Conservation (phyloP, 23 tunicate genomes). For the Ascidia mentula region DNA sequence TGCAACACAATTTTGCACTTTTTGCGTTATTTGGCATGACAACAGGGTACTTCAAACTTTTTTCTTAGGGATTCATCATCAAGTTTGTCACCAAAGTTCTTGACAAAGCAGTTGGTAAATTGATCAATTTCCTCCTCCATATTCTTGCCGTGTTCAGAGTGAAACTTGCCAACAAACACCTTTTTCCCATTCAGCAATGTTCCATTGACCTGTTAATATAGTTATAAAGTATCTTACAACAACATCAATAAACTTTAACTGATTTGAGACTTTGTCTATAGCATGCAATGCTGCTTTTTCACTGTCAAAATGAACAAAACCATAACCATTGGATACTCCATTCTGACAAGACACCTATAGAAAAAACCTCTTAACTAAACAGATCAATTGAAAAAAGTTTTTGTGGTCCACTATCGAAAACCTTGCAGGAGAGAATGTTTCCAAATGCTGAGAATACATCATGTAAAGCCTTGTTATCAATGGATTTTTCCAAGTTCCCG, state of each 20-base stretch:
- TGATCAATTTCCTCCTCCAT: slow-evolving; percentile 70
- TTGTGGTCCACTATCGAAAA: too few species aligned
- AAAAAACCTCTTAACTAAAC: too few species aligned
- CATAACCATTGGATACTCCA: slow-evolving; percentile 81
- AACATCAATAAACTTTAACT: too few species aligned
- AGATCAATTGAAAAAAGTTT: too few species aligned
- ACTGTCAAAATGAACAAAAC: slow-evolving; percentile 96
- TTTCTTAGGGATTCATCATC: slow-evolving; percentile 57
- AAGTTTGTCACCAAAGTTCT: slow-evolving; percentile 82
- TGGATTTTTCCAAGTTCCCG: slow-evolving; percentile 93
- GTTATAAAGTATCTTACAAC: too few species aligned
- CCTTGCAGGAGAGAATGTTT: slow-evolving; percentile 96
- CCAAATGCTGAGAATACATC: slow-evolving; percentile 99
- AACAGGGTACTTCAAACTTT: slow-evolving; percentile 49
- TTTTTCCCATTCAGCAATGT: slow-evolving; percentile 64
- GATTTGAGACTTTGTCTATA: slow-evolving; percentile 67
- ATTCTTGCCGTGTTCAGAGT: slow-evolving; percentile 64
- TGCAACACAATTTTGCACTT: background rate
- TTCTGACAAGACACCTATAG: slow-evolving; percentile 55
- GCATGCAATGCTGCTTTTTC: slow-evolving; percentile 82
- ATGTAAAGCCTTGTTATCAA: slow-evolving; percentile 94
- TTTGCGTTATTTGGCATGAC: background rate
- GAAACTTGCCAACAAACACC: slow-evolving; percentile 84
- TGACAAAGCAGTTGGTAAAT: slow-evolving; percentile 90
- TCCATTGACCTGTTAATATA: slow-evolving; percentile 49